Evolutionary conservation across 2,888 invertebrate genomes (phyloP), one percentile per base, ranked within the genome.

Genomic region (Ferrisia virgata): DNA sequence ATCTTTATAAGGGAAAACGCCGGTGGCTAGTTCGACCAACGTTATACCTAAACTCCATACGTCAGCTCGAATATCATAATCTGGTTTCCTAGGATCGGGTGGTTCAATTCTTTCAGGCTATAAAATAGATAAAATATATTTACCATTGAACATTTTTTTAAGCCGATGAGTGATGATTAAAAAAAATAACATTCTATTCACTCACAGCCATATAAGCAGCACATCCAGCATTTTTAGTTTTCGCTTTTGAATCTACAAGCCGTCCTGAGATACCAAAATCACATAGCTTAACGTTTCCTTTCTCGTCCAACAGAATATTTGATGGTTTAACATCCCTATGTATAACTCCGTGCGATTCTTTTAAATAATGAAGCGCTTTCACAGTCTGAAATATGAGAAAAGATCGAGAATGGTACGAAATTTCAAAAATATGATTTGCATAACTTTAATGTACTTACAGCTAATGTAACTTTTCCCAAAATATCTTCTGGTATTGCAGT

Each of bases 221-320:
- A 90, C 98, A 99, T 64, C 98, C 99, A 2, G 97, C 98, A 89
- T 96, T 97, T 88, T 97, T 91, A 25, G 98, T 98, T 90, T 96
- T 97, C 2, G 98, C 99, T 91, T 98, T 97, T 79, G 98, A 99
- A 91, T 99, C 98, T 43, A 99, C 98, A 85, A 99, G 92, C 85
- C 97, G 93, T 25, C 99, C 99, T 88, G 98, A 98, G 89, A 99
- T 99, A 86, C 99, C 99, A 91, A 99, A 99, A 92, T 99, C 99
- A 90, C 99, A 99, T 43, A 99, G 91, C 90, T 99, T 99, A 9
- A 99, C 96, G 87, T 95, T 95, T 25, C 99, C 99, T 88, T 93
- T 93, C 89, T 96, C 95, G 89, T 99, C 98, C 87, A 99, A 91
- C 86, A 99, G 91, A 87, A 99, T 99, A 90, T 99, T 99, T 87